Percentiles rank a stretch among this genome's conserved stretches.
Conservation (phyloP, 2,113 vertebrate species). For the Euleptes europaea region DNA sequence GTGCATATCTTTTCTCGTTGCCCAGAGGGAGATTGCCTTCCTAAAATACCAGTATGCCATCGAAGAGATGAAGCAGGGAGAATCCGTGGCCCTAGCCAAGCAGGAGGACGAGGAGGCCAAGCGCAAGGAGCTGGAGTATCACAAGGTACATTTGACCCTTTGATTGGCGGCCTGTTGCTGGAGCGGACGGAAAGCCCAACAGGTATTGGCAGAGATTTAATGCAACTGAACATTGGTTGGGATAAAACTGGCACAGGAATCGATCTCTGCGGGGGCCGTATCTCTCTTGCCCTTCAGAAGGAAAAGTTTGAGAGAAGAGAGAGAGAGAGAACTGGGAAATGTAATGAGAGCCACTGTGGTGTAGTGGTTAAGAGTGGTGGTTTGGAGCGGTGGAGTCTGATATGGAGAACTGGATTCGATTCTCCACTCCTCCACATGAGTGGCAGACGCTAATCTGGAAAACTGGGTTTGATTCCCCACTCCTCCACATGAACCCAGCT, state of each 20-base stretch:
- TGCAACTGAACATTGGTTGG: background rate
- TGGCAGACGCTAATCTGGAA: too few relatives aligned
- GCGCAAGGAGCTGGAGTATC: conserved; percentile 73
- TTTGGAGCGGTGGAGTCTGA: too few relatives aligned
- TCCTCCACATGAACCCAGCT: too few relatives aligned
- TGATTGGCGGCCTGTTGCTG: background rate
- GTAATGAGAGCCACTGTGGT: too few relatives aligned
- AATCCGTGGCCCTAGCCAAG: conserved; percentile 58
- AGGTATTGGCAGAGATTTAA: conserved; percentile 37
- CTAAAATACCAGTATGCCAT: conserved; percentile 70
- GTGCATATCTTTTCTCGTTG: background rate
- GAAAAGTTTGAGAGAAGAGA: background rate
- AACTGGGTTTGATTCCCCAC: too few relatives aligned
- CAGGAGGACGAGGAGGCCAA: conserved; percentile 53
- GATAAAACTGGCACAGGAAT: conserved; percentile 8
- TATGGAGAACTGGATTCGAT: too few relatives aligned
- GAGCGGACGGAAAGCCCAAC: background rate
- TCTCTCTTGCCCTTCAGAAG: conserved; percentile 24
- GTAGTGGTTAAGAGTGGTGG: too few relatives aligned
- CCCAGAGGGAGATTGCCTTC: conserved; percentile 76
- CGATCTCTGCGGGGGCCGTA: conserved; percentile 21
- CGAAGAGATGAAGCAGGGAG: conserved; percentile 69
- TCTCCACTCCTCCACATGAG: too few relatives aligned
- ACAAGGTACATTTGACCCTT: conserved; percentile 72
- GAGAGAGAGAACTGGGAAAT: background rate